Evolutionary conservation across 2,888 invertebrate genomes (phyloP), one percentile per base, ranked within the genome.

Genomic region (Thecocarcelia acutangulata): DNA sequence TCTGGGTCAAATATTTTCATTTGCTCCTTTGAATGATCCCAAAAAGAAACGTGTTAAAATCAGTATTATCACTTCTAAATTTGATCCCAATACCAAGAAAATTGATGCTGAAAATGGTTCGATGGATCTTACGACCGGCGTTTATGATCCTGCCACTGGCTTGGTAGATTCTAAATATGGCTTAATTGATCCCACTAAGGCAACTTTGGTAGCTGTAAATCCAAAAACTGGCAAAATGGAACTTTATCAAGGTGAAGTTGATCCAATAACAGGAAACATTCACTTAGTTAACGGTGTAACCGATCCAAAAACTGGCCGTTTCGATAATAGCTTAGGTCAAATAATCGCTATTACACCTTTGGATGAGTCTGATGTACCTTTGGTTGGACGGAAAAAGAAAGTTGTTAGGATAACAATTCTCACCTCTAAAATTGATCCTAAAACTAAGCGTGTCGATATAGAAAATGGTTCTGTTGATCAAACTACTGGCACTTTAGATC

Each of bases 101-200:
- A 93, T 94, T 19, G 94, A 94, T 87, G 91, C 93, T 64, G 93
- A 94, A 85, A 93, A 93, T 48, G 94, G 94, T 75, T 92, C 85
- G 3, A 87, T 90, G 77, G 90, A 94, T 90, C 94, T 94, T 87
- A 92, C 94, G n/a, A 94, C 94, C 40, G 95, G 95, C 40, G 93
- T 94, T 52, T 90, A 94, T 4, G 94, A 95, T 87, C 94, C 94
- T 0, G 92, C 92, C 59, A 94, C 93, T 56, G 94, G 94, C 19
- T 90, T 93, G 66, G 94, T 95, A 76, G 94, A 95, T 89, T 94
- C 94, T 8, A 94, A 94, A 89, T 94, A 94, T 85, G 95, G 95
- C 42, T 92, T 93, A 4, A 92, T 95, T 80, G 94, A 95, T 90
- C 94, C 94, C 0, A 93, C 93, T 84, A 93, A 92, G 74, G 94